Evolutionary conservation across 2,888 invertebrate species (phyloP).

Genomic region (Ashinkailepas kermadecensis): DNA sequence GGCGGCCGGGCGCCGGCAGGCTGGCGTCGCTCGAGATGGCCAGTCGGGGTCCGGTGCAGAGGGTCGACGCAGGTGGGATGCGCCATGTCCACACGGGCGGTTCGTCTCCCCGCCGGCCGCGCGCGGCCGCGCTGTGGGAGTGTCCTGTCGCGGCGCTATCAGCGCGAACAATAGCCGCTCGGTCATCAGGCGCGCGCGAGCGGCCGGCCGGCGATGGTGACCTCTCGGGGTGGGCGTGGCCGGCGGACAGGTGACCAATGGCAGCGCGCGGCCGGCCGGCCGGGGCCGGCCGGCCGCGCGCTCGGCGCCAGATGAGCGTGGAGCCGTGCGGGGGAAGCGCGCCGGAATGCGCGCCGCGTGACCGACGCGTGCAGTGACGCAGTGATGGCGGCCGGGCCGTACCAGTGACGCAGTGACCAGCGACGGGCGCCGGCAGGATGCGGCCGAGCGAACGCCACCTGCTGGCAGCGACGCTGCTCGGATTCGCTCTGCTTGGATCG

Average conservation of each 20-base stretch:
- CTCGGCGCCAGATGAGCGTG: background rate
- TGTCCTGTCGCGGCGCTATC: background rate
- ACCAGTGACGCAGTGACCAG: background rate
- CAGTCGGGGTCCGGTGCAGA: too few relatives aligned
- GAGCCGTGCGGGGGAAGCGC: background rate
- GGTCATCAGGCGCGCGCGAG: background rate
- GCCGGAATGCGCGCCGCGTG: background rate
- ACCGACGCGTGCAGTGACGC: background rate
- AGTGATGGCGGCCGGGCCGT: background rate
- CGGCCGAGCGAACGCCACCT: background rate
- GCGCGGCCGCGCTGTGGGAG: background rate
- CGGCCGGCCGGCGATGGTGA: background rate
- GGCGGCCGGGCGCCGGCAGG: too few relatives aligned
- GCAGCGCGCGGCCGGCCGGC: background rate
- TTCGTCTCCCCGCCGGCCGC: too few relatives aligned
- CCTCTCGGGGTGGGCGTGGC: slow-evolving; percentile 2
- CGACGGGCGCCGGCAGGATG: background rate
- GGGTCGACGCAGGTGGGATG: too few relatives aligned
- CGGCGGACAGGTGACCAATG: background rate
- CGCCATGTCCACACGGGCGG: too few relatives aligned
- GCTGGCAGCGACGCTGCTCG: background rate
- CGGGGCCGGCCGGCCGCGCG: background rate
- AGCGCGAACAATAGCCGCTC: background rate
- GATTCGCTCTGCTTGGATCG: background rate
- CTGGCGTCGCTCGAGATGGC: background rate